phyloP scores from a whole-genome alignment of 2,113 vertebrate genomes.

The Formicarius rufipectus region DNA sequence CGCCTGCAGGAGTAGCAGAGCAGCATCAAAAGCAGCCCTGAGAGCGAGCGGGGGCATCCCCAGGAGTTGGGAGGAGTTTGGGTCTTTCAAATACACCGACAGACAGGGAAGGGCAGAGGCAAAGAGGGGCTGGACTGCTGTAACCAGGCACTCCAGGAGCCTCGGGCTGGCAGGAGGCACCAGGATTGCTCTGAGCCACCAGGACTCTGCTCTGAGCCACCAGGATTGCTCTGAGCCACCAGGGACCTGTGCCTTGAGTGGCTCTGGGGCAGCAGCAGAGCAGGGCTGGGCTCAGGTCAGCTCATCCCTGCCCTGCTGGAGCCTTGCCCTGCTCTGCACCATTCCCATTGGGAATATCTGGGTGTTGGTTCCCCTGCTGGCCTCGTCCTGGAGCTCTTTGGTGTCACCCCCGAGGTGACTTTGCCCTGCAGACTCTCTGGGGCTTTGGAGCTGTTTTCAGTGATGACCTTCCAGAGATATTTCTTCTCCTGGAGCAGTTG shows the following conservation, averaged over 20 bases:
- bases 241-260: not conserved
- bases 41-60: not conserved
- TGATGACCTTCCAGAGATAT: not conserved
- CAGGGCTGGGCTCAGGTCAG: not conserved
- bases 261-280: not conserved
- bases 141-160: not conserved
- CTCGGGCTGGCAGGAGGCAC: no score
- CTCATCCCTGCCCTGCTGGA: not conserved
- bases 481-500: not conserved
- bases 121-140: not conserved
- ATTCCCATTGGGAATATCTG: not conserved
- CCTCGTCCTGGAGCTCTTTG: not conserved
- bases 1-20: not conserved
- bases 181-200: fast-evolving
- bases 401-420: not conserved
- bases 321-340: not conserved
- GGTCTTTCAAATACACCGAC: not conserved
- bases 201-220: no score
- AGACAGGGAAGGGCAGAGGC: not conserved
- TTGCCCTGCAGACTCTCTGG: not conserved
- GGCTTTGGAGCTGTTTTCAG: not conserved
- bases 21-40: not conserved
- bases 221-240: fast-evolving
- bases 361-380: not conserved
- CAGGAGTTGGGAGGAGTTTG: no score